These are phyloP conservation scores for Drosophila nikananu DNA, from an alignment of 1,140 invertebrate species.

Conservation along the genomic window DNA sequence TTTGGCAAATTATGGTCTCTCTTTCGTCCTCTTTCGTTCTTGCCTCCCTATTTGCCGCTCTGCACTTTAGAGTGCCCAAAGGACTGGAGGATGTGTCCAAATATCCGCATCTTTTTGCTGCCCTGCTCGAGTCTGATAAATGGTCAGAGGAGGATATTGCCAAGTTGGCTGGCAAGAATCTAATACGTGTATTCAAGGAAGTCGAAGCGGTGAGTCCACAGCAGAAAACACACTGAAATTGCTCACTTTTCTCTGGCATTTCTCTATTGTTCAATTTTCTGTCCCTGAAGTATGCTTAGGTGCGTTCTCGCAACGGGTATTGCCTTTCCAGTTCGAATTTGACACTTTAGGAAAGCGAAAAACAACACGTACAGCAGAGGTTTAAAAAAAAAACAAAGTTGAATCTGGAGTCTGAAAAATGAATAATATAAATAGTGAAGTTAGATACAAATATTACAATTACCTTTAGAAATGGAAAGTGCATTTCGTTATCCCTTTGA, in stretches of 20 bases:
- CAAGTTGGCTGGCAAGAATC: conserved; percentile 91
- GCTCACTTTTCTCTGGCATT: conserved; percentile 53
- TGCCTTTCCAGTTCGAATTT: background rate
- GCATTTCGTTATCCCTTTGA: too few relatives aligned
- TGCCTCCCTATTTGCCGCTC: background rate
- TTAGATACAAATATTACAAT: too few relatives aligned
- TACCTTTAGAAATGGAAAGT: background rate
- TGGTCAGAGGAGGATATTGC: conserved; percentile 91
- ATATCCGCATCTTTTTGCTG: conserved; percentile 91
- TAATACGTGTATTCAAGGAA: conserved; percentile 91
- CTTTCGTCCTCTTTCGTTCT: background rate
- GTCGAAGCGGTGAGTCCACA: conserved; percentile 89
- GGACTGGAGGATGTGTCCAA: conserved; percentile 94
- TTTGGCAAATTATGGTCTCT: conserved; percentile 38
- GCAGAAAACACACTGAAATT: conserved; percentile 40
- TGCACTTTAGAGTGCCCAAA: conserved; percentile 87
- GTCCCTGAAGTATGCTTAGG: conserved; percentile 19
- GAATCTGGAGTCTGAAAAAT: background rate
- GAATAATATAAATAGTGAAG: too few relatives aligned
- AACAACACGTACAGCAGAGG: background rate
- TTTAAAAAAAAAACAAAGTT: background rate
- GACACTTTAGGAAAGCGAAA: background rate
- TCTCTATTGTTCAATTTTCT: conserved; percentile 52
- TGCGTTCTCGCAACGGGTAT: conserved; percentile 21
- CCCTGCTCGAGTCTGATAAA: conserved; percentile 88